Conservation (phyloP, 2,113 vertebrate species). For the Ptychochromis oligacanthus region DNA sequence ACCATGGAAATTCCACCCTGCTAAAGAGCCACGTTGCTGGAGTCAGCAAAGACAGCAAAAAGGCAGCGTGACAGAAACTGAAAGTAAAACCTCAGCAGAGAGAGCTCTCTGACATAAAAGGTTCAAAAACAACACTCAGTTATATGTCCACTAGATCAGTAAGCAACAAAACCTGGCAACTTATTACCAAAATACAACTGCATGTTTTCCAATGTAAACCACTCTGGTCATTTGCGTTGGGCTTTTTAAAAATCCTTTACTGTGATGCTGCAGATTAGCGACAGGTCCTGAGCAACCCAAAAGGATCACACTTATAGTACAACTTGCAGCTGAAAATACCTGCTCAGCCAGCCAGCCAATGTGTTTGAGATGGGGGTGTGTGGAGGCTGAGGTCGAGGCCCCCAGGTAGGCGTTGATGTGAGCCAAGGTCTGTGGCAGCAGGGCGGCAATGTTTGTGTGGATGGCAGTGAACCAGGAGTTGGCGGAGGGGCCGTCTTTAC, state of each 20-base stretch:
- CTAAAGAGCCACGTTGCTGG: not conserved
- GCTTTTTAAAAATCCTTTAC: not conserved
- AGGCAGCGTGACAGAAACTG: not conserved
- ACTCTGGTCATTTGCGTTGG: not conserved
- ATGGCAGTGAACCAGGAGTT: conserved; percentile 95
- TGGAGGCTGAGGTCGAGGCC: conserved; percentile 67
- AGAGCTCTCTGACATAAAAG: not conserved
- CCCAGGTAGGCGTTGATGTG: conserved; percentile 91
- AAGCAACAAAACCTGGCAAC: not conserved
- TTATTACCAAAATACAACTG: rapidly evolving
- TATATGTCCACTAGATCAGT: not conserved
- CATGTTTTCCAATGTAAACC: not conserved
- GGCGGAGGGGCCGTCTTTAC: conserved; percentile 88
- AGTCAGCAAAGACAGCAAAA: rapidly evolving
- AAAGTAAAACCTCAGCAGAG: not conserved
- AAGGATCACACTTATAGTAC: not conserved
- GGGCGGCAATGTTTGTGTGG: conserved; percentile 92
- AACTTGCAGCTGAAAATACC: conserved; percentile 74
- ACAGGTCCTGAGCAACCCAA: not conserved
- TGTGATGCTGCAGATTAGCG: not conserved
- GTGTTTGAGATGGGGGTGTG: conserved; percentile 89
- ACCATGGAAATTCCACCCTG: not conserved
- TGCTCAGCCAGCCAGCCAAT: conserved; percentile 96
- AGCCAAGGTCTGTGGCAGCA: conserved; percentile 91
- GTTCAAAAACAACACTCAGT: not conserved